These are phyloP conservation scores for Etheostoma perlongum DNA, from an alignment of 2,797 vertebrate species.

Conservation along the genomic window DNA sequence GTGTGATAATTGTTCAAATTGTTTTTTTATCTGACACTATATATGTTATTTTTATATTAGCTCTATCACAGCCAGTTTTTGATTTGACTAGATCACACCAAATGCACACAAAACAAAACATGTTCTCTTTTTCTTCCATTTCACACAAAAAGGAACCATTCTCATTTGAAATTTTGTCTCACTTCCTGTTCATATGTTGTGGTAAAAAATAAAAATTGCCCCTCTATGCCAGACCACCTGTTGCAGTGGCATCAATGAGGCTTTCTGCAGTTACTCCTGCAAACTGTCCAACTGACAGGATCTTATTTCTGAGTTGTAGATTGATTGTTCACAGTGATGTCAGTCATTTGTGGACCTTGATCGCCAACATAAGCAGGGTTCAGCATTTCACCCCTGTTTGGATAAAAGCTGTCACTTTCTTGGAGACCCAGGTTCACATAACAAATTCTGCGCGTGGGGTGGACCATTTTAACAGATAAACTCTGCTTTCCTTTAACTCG, in stretches of 20 bases:
- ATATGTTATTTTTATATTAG: background rate
- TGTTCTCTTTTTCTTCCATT: background rate
- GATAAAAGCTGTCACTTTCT: background rate
- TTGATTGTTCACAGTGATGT: background rate
- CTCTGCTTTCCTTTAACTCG: slow-evolving; percentile 27
- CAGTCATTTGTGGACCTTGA: slow-evolving; percentile 28
- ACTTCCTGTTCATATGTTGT: background rate
- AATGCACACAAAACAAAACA: background rate
- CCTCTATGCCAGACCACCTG: background rate
- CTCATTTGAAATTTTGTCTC: fast-evolving
- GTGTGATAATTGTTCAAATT: background rate
- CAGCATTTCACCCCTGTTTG: background rate
- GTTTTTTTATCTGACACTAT: background rate
- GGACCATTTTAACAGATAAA: slow-evolving; percentile 37
- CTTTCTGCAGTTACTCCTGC: background rate
- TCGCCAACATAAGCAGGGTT: slow-evolving; percentile 65
- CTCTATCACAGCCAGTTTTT: background rate
- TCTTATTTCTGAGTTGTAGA: slow-evolving; percentile 1
- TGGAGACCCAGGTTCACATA: slow-evolving; percentile 40
- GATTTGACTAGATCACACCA: background rate
- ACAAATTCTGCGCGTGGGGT: background rate
- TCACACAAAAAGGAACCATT: background rate
- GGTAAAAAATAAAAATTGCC: too few relatives aligned
- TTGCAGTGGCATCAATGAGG: background rate
- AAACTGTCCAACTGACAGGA: background rate